phyloP scores from a whole-genome alignment of 1,140 invertebrate species.

The Belonocnema kinseyi region DNA sequence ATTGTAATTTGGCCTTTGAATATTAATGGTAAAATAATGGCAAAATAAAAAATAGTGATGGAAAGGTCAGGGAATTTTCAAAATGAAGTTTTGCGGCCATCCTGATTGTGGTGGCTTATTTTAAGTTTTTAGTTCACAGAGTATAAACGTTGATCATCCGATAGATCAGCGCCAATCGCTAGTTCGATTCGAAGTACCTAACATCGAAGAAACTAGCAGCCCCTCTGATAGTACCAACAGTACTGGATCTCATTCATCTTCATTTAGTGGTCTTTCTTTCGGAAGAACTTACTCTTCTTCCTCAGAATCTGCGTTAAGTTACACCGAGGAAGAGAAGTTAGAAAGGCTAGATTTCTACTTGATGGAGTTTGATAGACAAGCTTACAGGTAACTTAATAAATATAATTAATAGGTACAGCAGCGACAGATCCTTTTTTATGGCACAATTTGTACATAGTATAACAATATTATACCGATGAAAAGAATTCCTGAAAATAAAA shows the following conservation, averaged over 20 bases:
- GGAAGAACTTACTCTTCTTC: slow-evolving; percentile 59
- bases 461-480: too few relatives aligned
- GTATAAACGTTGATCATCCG: slow-evolving; percentile 56
- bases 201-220: slow-evolving; percentile 57
- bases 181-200: slow-evolving; percentile 62
- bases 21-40: too few relatives aligned
- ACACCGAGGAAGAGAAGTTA: slow-evolving; percentile 57
- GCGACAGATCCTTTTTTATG: too few relatives aligned
- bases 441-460: too few relatives aligned
- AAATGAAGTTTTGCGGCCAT: too few relatives aligned
- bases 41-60: too few relatives aligned
- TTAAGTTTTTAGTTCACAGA: slow-evolving; percentile 54
- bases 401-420: background rate
- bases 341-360: slow-evolving; percentile 63
- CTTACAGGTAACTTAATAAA: slow-evolving; percentile 74
- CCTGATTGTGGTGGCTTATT: background rate
- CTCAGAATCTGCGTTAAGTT: slow-evolving; percentile 54
- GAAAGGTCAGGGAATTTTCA: too few relatives aligned
- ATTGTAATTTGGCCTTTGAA: too few relatives aligned
- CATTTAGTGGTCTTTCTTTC: slow-evolving; percentile 53
- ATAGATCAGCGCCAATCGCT: slow-evolving; percentile 46
- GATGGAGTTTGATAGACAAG: slow-evolving; percentile 65
- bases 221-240: slow-evolving; percentile 73
- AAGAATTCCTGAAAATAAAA: too few relatives aligned
- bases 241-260: slow-evolving; percentile 59